Conservation (phyloP, 2,888 invertebrate species). For the Nysson spinosus region DNA sequence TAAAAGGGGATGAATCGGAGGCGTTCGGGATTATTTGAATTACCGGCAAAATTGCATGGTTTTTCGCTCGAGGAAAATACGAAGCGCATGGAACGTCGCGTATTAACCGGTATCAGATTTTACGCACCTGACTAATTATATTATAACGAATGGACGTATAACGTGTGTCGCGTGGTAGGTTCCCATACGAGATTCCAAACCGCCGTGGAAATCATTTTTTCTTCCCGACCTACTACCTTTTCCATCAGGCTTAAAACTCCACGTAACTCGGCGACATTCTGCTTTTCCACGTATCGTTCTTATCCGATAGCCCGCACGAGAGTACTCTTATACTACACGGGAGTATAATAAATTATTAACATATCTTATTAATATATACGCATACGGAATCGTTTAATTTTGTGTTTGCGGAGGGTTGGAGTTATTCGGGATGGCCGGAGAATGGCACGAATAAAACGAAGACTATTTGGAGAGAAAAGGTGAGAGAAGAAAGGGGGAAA, state of each 20-base stretch:
- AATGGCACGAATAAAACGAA: background rate
- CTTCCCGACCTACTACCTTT: background rate
- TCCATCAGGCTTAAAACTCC: too few relatives aligned
- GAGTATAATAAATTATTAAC: too few relatives aligned
- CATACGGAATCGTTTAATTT: too few relatives aligned
- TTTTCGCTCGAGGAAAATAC: conserved; percentile 48
- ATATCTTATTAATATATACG: too few relatives aligned
- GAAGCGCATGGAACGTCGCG: background rate
- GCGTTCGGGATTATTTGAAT: conserved; percentile 69
- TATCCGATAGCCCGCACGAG: too few relatives aligned
- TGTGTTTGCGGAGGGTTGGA: too few relatives aligned
- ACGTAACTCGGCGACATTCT: too few relatives aligned
- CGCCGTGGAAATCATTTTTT: conserved; percentile 2
- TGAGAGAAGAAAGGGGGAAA: too few relatives aligned
- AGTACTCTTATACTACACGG: too few relatives aligned
- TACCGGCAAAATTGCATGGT: conserved; percentile 67
- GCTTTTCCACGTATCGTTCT: too few relatives aligned
- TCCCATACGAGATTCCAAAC: background rate
- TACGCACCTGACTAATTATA: conserved; percentile 27
- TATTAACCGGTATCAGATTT: conserved; percentile 13
- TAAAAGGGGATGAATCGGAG: conserved; percentile 18
- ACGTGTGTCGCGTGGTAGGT: conserved; percentile 30
- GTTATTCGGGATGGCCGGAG: too few relatives aligned
- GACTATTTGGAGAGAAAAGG: conserved; percentile 34
- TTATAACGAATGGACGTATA: conserved; percentile 5